Conservation (phyloP, 2,888 invertebrate species). For the Mactromeris polynyma region DNA sequence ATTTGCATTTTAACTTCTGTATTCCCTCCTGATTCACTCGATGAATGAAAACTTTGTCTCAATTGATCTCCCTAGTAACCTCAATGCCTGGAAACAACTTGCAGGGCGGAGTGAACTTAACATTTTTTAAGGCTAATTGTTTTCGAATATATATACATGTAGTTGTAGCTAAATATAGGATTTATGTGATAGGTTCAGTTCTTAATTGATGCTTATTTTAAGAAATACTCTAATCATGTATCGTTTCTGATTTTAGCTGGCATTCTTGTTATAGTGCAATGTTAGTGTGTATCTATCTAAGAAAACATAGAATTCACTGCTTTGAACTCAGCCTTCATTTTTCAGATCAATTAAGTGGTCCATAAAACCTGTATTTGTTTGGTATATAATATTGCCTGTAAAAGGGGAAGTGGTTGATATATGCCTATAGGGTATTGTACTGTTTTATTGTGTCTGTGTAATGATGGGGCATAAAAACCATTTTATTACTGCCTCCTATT, state of each 20-base stretch:
- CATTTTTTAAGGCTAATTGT: too few species aligned
- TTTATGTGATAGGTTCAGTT: not conserved
- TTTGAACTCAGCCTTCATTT: not conserved
- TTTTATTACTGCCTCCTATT: not conserved
- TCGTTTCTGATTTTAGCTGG: not conserved
- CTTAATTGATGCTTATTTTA: not conserved
- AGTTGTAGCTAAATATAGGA: too few species aligned
- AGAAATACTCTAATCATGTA: not conserved
- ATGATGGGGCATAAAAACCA: not conserved
- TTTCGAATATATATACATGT: too few species aligned
- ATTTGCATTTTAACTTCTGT: slow-evolving; percentile 13
- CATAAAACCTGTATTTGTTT: not conserved
- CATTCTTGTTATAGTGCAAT: not conserved
- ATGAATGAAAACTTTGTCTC: not conserved
- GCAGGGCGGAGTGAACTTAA: too few species aligned
- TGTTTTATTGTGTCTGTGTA: not conserved
- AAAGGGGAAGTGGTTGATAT: not conserved
- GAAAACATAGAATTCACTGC: not conserved
- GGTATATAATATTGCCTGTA: slow-evolving; percentile 4
- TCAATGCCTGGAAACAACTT: not conserved
- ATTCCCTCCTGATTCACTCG: not conserved
- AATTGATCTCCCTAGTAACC: not conserved
- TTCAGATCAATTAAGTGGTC: slow-evolving; percentile 1
- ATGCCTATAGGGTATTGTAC: not conserved
- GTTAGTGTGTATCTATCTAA: not conserved